Evolutionary conservation across 2,888 invertebrate species (phyloP).

Genomic region (Eubasilissa splendida): DNA sequence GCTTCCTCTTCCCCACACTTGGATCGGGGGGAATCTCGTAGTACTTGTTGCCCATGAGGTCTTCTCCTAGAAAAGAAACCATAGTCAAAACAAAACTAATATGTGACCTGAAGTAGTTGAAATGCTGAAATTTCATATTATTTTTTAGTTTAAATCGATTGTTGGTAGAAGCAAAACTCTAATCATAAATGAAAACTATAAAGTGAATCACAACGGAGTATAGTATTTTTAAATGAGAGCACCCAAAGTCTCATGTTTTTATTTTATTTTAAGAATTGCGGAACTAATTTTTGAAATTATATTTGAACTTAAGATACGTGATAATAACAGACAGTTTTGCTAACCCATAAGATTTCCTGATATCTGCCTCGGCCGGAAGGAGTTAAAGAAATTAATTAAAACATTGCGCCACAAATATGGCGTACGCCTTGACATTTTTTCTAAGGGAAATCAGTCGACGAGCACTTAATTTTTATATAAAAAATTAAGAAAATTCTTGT

Average conservation of each 20-base stretch:
- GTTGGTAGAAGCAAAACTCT: background rate
- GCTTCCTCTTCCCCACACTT: conserved; percentile 75
- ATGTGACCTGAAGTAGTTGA: too few relatives aligned
- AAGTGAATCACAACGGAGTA: background rate
- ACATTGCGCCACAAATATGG: conserved; percentile 44
- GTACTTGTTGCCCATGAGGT: conserved; percentile 87
- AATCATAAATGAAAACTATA: background rate
- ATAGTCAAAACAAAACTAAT: background rate
- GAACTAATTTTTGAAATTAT: too few relatives aligned
- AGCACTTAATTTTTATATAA: too few relatives aligned
- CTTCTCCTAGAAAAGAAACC: conserved; percentile 75
- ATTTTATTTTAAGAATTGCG: too few relatives aligned
- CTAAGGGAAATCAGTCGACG: too few relatives aligned
- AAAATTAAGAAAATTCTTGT: too few relatives aligned
- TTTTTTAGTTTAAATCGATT: too few relatives aligned
- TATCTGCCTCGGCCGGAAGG: conserved; percentile 46
- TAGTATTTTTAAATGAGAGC: too few relatives aligned
- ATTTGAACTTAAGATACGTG: too few relatives aligned
- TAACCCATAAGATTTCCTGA: conserved; percentile 49
- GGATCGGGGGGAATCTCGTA: conserved; percentile 83
- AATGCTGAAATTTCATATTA: too few relatives aligned
- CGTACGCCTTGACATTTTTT: conserved; percentile 47
- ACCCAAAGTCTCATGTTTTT: too few relatives aligned
- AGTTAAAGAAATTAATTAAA: conserved; percentile 48
- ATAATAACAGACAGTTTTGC: background rate